These are phyloP conservation scores for Rhopalosiphum padi DNA, from an alignment of 1,140 invertebrate genomes.

Conservation along the genomic window DNA sequence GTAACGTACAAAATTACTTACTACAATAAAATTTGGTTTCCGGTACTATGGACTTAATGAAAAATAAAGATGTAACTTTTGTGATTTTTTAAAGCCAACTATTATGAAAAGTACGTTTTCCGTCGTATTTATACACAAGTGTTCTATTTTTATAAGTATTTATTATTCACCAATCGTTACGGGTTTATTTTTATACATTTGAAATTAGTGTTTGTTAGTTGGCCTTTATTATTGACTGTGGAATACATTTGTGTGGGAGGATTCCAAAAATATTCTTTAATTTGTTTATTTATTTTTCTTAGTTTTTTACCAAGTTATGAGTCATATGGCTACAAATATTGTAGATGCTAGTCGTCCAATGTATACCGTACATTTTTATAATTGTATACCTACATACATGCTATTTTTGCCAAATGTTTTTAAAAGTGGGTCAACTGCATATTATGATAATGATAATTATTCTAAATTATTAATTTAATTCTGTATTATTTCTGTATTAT, in stretches of 20 bases:
- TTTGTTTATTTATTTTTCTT: constrained; percentile 6
- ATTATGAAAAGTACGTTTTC: background rate
- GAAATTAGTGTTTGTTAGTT: background rate
- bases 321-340: constrained; percentile 21
- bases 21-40: background rate
- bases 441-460: background rate
- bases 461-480: no score
- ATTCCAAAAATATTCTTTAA: constrained; percentile 26
- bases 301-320: background rate
- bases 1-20: background rate
- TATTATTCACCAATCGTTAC: background rate
- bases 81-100: background rate
- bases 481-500: no score
- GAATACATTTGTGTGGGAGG: background rate
- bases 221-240: background rate
- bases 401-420: background rate
- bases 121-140: background rate
- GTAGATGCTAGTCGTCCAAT: background rate
- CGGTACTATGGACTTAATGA: no score
- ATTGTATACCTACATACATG: background rate
- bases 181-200: constrained; percentile 18
- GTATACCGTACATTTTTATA: background rate
- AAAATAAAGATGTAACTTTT: background rate
- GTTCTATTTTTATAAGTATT: background rate
- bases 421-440: background rate